Base-by-base conservation (phyloP, 2,797 vertebrate species). In the Myotis myotis region DNA sequence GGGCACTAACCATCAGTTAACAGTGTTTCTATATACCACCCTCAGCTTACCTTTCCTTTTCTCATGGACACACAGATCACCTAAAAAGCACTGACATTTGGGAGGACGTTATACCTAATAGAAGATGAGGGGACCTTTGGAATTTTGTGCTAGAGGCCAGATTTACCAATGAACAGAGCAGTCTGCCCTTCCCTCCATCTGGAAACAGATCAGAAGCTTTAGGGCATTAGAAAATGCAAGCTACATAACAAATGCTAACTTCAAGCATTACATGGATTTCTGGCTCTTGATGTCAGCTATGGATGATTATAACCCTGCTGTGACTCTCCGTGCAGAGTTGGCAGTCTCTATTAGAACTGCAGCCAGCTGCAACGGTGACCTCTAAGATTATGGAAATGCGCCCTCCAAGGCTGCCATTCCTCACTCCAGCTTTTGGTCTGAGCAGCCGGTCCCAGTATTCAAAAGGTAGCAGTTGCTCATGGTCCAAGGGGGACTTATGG, bases 181-280 rank as follows among this genome's bases (percentile, higher is more conserved):
- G 47, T 53, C 85, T 79, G 6, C 74, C 15, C 55, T 74, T 79
- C n/a, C 78, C 28, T 92, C 68, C 82, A 49, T 0, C 22, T 94
- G 68, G 91, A 95, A 74, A 79, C 74, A 60, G 47, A 70, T 64
- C 94, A 92, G 91, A 94, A 85, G 66, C 55, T 89, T 68, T 51
- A 62, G 85, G 47, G 57, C 51, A 25, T 71, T 81, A 55, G 82
- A 85, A 82, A 87, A 92, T 60, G 30, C 60, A 60, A 82, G 64
- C 75, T 57, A 38, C 17, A 0, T 30, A 87, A 83, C 13, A 30
- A 20, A 70, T 51, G 78, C 64, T 23, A 62, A 79, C 55, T 66
- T 79, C 57, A 62, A 30, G 87, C 38, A 53, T 92, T 70, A 68
- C 33, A 1, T 20, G 57, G 55, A 19, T 87, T 70, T 70, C 47